A percentile compares a stretch with the other conserved stretches of the same genome.
phyloP scores from a whole-genome alignment of 2,113 vertebrate genomes.

The Synchiropus splendidus region DNA sequence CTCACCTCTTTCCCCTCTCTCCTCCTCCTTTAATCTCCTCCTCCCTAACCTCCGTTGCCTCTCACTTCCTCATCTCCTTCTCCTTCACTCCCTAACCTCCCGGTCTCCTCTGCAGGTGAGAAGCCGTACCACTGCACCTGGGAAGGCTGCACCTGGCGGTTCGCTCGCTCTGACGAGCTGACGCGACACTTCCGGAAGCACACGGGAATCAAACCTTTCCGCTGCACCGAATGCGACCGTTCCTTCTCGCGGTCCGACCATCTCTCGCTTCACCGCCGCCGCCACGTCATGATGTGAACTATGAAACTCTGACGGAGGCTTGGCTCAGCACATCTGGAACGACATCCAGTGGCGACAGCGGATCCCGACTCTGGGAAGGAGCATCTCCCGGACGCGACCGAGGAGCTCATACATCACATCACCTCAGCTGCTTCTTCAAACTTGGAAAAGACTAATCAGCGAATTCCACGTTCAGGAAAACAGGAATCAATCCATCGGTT shows the following conservation, averaged over 20 bases:
- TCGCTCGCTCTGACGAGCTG: conserved; percentile 90
- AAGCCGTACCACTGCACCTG: conserved; percentile 95
- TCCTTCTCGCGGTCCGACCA: conserved; percentile 96
- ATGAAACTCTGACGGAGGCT: not conserved
- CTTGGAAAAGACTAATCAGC: too few species aligned
- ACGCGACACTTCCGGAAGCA: conserved; percentile 95
- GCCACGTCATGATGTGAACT: conserved; percentile 93
- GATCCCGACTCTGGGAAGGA: not conserved
- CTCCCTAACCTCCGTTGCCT: too few species aligned
- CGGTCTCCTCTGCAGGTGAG: conserved; percentile 69
- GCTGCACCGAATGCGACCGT: conserved; percentile 90
- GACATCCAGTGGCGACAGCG: not conserved
- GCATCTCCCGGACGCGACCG: not conserved
- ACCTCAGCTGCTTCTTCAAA: not conserved
- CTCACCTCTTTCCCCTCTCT: too few species aligned
- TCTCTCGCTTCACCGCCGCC: conserved; percentile 87
- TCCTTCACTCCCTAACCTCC: too few species aligned
- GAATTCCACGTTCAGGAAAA: too few species aligned
- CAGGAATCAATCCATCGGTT: too few species aligned
- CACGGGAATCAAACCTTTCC: conserved; percentile 97
- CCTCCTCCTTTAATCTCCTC: too few species aligned
- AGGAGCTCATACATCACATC: not conserved
- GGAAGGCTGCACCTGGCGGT: conserved; percentile 94
- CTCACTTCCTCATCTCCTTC: too few species aligned
- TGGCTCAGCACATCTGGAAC: conserved; percentile 33